These are phyloP conservation scores for Diarsia mendica DNA, from an alignment of 2,888 invertebrate genomes.

Conservation along the genomic window DNA sequence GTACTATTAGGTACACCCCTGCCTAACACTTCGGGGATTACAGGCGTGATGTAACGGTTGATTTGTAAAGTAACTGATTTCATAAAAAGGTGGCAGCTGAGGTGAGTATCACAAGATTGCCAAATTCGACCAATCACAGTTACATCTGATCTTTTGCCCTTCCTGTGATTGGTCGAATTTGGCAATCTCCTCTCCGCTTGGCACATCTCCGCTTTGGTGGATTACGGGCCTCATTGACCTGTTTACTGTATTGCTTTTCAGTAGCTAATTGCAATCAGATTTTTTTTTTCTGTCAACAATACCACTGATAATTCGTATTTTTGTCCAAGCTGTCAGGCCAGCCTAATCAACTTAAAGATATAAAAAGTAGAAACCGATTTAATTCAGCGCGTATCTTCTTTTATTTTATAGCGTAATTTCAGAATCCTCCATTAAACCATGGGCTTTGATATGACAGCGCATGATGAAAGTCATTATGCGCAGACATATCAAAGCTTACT, in stretches of 20 bases:
- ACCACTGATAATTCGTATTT: not conserved
- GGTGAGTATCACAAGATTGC: not conserved
- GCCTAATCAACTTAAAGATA: no score
- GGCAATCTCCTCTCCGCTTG: no score
- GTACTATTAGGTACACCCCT: no score
- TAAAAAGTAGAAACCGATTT: not conserved
- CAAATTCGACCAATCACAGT: no score
- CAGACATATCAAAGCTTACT: no score
- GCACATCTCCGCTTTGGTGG: no score
- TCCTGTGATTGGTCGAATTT: no score
- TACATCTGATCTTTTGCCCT: no score
- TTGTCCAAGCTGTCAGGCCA: not conserved
- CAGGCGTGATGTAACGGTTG: no score
- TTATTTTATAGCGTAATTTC: conserved; percentile 7
- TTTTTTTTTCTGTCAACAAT: not conserved
- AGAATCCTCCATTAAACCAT: not conserved
- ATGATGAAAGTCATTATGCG: conserved; percentile 14
- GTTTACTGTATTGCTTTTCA: not conserved
- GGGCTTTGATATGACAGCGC: conserved; percentile 13
- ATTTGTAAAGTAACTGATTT: no score
- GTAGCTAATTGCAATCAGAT: not conserved
- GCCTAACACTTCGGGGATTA: no score
- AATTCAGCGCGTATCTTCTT: not conserved
- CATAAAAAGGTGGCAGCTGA: not conserved
- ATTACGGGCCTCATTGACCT: no score